These are phyloP conservation scores for Caenorhabditis uteleia DNA, from an alignment of 2,888 invertebrate species.

Conservation along the genomic window DNA sequence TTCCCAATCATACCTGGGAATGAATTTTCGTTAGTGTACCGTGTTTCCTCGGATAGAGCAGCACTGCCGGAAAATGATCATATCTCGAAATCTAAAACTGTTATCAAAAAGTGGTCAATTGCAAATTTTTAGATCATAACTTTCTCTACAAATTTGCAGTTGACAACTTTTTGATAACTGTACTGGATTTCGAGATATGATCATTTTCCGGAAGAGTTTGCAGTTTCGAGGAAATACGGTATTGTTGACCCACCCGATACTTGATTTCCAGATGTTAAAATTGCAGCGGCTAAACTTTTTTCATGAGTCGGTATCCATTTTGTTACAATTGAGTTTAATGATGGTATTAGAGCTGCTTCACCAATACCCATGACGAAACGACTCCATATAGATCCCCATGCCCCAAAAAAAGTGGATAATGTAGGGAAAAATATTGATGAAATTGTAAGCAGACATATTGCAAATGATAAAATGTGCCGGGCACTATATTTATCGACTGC, in stretches of 20 bases:
- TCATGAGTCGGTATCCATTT: conserved; percentile 60
- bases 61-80: no score
- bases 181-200: no score
- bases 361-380: conserved; percentile 57
- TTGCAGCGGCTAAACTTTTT: conserved; percentile 51
- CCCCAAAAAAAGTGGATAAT: conserved; percentile 37
- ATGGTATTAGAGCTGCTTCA: conserved; percentile 56
- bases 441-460: conserved; percentile 20
- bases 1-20: conserved; percentile 52
- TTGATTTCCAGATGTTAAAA: conserved; percentile 61
- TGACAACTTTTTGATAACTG: no score
- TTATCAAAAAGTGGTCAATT: no score
- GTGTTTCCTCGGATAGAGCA: no score
- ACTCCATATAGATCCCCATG: conserved; percentile 32
- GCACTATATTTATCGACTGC: conserved; percentile 35
- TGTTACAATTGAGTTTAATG: conserved; percentile 54
- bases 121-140: no score
- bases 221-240: neutral
- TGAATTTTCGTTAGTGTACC: no score
- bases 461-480: conserved; percentile 31
- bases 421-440: conserved; percentile 40
- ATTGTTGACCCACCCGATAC: conserved; percentile 15
- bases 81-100: no score
- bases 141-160: no score
- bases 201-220: no score